Conservation (phyloP, 2,797 vertebrate species). For the Clarias laeviceps region DNA sequence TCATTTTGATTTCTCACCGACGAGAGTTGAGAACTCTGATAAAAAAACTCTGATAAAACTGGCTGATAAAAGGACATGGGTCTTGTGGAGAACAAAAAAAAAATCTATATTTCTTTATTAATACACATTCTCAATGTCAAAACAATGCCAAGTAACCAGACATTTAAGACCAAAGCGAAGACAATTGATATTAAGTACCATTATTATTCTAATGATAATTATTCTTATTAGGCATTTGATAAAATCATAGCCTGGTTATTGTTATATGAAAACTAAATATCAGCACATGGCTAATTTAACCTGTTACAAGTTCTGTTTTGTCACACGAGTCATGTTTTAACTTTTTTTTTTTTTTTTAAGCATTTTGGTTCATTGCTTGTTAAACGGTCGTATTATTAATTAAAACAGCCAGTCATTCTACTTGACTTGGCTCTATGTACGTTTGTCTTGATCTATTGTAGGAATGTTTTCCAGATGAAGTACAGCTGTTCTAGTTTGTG, state of each 20-base stretch:
- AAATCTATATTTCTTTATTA: neutral
- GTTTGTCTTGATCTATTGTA: slow-evolving; percentile 28
- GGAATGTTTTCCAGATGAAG: neutral
- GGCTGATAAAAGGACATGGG: neutral
- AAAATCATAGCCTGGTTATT: neutral
- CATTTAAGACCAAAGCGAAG: neutral
- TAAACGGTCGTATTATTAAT: neutral
- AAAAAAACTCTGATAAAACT: too few relatives aligned
- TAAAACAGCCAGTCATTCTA: neutral
- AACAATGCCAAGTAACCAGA: neutral
- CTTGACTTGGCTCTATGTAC: neutral
- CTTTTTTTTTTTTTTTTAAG: too few relatives aligned
- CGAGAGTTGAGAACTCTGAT: too few relatives aligned
- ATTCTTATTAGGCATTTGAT: neutral
- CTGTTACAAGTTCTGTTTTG: neutral
- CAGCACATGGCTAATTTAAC: neutral
- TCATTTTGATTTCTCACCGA: neutral
- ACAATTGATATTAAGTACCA: neutral
- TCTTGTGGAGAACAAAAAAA: neutral
- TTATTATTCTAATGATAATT: neutral
- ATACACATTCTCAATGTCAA: neutral
- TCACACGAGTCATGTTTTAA: neutral
- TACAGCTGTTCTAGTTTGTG: neutral
- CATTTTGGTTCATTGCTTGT: neutral
- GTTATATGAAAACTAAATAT: neutral